phyloP scores from a whole-genome alignment of 53 echinoderm and acorn worm genomes.

The Luidia sarsii region DNA sequence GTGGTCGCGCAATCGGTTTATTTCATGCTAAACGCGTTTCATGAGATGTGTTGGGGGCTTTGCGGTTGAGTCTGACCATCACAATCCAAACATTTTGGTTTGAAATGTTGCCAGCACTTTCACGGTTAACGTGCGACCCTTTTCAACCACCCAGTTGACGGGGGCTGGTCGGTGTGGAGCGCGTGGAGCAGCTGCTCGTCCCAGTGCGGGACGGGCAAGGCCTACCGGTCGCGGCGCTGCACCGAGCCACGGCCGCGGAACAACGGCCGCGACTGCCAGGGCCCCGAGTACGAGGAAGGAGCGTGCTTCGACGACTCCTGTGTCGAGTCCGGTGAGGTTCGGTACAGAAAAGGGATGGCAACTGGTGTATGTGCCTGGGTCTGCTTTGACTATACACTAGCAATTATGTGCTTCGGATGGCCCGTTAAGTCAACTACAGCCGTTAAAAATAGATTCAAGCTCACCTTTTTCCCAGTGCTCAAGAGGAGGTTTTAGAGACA shows the following conservation, averaged over 20 bases:
- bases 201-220: constrained; percentile 76
- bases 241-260: constrained; percentile 65
- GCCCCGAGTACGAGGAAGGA: constrained; percentile 63
- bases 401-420: too few species aligned
- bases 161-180: constrained; percentile 81
- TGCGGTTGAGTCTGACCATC: not conserved
- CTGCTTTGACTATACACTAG: too few species aligned
- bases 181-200: constrained; percentile 86
- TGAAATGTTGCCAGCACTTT: not conserved
- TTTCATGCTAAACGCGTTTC: too few species aligned
- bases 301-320: constrained; percentile 81
- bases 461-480: too few species aligned
- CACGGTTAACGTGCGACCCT: not conserved
- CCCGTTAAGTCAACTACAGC: too few species aligned
- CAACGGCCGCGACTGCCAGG: constrained; percentile 67
- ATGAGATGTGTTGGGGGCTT: too few species aligned
- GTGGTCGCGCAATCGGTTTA: too few species aligned
- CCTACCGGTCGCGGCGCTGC: constrained; percentile 71
- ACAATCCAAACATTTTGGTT: not conserved
- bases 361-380: too few species aligned
- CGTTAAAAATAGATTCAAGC: too few species aligned
- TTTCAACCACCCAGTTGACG: constrained; percentile 73
- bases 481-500: too few species aligned
- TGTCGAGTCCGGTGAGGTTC: constrained; percentile 55
- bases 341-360: not conserved